Evolutionary conservation across 2,797 vertebrate genomes (phyloP), one percentile per base, ranked within the genome.

Genomic region (Typhlichthys subterraneus): DNA sequence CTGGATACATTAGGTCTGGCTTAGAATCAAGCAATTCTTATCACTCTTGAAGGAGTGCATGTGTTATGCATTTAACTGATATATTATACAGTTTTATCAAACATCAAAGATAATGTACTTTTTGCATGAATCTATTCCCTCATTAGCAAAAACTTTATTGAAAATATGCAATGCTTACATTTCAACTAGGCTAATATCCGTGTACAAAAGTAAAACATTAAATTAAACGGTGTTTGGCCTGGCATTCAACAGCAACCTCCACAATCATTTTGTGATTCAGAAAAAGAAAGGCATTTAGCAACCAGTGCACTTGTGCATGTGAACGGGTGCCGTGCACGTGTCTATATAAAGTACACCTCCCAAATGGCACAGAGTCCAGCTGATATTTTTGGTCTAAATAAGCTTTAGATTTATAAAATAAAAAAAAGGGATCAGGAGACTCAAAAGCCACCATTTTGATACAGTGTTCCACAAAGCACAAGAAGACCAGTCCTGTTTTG

Each of bases 41-140:
- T 77, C 81, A 84, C 77, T 85, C 71, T 59, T 72, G 76, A 84
- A 81, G 81, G 79, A 79, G 83, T 85, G 84, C 78, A 87, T 79
- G 82, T 69, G 63, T 71, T 74, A 81, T 79, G 76, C 76, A 69
- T 80, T 67, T 76, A 80, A 79, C 78, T 77, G 69, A 66, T 76
- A 57, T 80, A 79, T 71, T 70, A 75, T 63, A 76, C 75, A 84
- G 70, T 70, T 86, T 69, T 86, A 88, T 79, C 75, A 88, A 72
- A 84, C 82, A 87, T 82, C 69, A 84, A 77, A 86, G 79, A 78
- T 63, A 80, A 77, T 79, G 60, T 77, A 79, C 73, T 76, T 68
- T 88, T 68, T 29, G 23, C 75, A 85, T 80, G 29, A 64, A 85
- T 81, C 67, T 82, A 75, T 77, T 90, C 89, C 85, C 86, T 89